Evolutionary conservation across 2,888 invertebrate species (phyloP).

Genomic region (Drosophila prostipennis): DNA sequence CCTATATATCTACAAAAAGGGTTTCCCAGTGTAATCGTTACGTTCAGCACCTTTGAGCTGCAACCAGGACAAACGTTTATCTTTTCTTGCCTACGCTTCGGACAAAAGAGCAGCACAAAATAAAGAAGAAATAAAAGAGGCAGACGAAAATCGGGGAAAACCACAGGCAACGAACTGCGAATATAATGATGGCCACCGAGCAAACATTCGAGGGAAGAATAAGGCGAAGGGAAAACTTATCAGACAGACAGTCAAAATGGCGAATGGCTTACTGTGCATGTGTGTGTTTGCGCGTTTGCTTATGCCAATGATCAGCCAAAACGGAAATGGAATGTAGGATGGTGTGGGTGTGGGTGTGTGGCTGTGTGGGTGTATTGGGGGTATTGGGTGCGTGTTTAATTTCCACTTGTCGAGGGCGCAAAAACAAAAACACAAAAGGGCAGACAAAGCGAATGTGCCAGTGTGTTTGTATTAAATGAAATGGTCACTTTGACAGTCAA

Average conservation of each 20-base stretch:
- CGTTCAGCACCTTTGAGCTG: conserved; percentile 9
- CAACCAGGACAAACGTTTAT: conserved; percentile 27
- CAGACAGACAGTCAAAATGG: conserved; percentile 38
- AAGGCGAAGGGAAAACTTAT: conserved; percentile 37
- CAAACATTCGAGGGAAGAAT: conserved; percentile 40
- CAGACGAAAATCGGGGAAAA: conserved; percentile 17
- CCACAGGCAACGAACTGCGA: conserved; percentile 30
- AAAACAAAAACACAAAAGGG: conserved; percentile 36
- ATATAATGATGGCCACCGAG: conserved; percentile 52
- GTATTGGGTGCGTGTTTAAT: conserved; percentile 61
- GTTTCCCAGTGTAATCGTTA: conserved; percentile 17
- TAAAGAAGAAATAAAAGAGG: conserved; percentile 13
- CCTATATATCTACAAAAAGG: too few relatives aligned
- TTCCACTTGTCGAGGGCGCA: conserved; percentile 53
- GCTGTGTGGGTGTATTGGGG: conserved; percentile 5
- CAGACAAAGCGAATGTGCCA: conserved; percentile 15
- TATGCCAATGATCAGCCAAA: conserved; percentile 49
- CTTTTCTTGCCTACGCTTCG: conserved; percentile 10
- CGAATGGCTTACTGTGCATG: conserved; percentile 11
- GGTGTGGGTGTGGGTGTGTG: conserved; percentile 11
- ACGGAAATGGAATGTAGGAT: conserved; percentile 23
- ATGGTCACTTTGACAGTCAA: conserved; percentile 70
- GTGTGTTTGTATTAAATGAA: conserved; percentile 63
- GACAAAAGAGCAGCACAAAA: conserved; percentile 35
- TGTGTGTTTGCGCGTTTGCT: conserved; percentile 2